Evolutionary conservation across 30 jellyfish, hydroid and myxozoan species (phyloP).

Genomic region (Cassiopea andromeda): DNA sequence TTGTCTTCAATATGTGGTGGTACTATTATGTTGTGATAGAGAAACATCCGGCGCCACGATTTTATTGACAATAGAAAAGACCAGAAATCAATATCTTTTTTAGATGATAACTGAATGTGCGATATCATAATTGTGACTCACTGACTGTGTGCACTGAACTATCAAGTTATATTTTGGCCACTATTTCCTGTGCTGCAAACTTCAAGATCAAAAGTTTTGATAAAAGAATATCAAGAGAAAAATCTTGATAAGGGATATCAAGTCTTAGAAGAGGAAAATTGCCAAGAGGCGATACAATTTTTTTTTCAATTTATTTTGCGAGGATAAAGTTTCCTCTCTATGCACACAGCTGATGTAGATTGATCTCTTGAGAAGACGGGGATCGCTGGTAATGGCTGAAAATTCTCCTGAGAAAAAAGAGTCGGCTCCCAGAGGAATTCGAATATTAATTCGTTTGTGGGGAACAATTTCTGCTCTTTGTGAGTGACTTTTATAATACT

Average conservation of each 20-base stretch:
- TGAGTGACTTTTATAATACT: slow-evolving; percentile 35
- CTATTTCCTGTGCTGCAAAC: neutral
- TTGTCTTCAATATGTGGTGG: slow-evolving; percentile 18
- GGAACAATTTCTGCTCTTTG: slow-evolving; percentile 93
- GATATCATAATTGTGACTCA: neutral
- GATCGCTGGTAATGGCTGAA: slow-evolving; percentile 43
- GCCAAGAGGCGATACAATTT: neutral
- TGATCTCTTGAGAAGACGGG: neutral
- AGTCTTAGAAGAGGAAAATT: neutral
- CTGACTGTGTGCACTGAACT: neutral
- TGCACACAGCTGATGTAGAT: neutral
- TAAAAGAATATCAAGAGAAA: neutral
- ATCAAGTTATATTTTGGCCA: neutral
- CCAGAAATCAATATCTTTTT: neutral
- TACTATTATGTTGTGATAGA: slow-evolving; percentile 32
- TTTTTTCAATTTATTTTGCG: neutral
- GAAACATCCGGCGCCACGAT: slow-evolving; percentile 80
- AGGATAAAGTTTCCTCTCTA: neutral
- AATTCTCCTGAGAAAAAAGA: slow-evolving; percentile 53
- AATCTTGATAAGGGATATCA: neutral
- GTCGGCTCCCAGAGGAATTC: slow-evolving; percentile 81
- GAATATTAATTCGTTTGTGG: slow-evolving; percentile 88
- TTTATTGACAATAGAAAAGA: neutral
- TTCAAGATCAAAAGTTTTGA: neutral
- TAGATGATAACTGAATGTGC: neutral